Conservation (phyloP, 2,888 invertebrate species). For the Celastrina argiolus region DNA sequence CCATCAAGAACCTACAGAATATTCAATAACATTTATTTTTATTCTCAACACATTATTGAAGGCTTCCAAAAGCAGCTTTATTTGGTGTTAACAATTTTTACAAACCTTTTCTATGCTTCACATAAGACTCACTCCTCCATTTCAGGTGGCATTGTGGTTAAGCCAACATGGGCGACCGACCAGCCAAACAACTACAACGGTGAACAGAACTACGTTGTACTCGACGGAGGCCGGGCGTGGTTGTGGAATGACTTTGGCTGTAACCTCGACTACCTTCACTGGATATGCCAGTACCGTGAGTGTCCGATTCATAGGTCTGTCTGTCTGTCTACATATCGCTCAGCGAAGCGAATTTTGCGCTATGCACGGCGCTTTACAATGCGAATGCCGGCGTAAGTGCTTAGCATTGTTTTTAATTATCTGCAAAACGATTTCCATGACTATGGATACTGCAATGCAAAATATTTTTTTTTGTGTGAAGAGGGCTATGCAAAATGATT, state of each 20-base stretch:
- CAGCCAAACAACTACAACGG: slow-evolving; percentile 97
- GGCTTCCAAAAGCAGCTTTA: too few relatives aligned
- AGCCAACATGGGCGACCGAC: slow-evolving; percentile 94
- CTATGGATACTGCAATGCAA: too few relatives aligned
- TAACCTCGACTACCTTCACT: slow-evolving; percentile 93
- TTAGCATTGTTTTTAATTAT: too few relatives aligned
- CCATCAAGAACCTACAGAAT: too few relatives aligned
- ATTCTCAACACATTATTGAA: too few relatives aligned
- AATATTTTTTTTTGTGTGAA: too few relatives aligned
- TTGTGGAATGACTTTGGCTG: slow-evolving; percentile 97
- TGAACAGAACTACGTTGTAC: slow-evolving; percentile 95
- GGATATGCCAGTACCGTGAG: slow-evolving; percentile 95
- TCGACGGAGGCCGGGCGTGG: slow-evolving; percentile 94
- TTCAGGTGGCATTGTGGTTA: slow-evolving; percentile 85
- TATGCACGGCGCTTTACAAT: not conserved
- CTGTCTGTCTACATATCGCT: slow-evolving; percentile 47
- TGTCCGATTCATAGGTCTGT: slow-evolving; percentile 73
- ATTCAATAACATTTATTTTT: too few relatives aligned
- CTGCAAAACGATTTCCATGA: too few relatives aligned
- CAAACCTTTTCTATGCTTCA: not conserved
- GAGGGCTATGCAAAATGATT: too few relatives aligned
- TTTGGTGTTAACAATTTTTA: not conserved
- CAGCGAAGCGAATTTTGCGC: slow-evolving; percentile 35
- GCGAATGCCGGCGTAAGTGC: not conserved
- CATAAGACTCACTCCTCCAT: slow-evolving; percentile 29